These are phyloP conservation scores for Prostheceraeus crozeri DNA, from an alignment of 2,888 invertebrate genomes.

Conservation along the genomic window DNA sequence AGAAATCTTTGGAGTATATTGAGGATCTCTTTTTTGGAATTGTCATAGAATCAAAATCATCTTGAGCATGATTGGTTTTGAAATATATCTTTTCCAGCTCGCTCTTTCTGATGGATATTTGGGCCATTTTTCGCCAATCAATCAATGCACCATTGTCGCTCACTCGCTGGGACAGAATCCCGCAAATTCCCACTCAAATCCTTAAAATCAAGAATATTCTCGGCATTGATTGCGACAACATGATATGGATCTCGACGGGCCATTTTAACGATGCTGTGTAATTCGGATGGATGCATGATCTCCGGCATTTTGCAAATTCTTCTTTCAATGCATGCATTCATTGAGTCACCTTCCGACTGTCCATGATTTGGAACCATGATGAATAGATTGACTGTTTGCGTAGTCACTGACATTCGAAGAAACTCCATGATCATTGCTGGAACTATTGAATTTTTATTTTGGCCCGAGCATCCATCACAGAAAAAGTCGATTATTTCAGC, in stretches of 20 bases:
- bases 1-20: too few relatives aligned
- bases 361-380: constrained; percentile 1
- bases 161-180: constrained; percentile 8
- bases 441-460: too few relatives aligned
- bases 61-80: neutral
- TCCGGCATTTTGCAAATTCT: too few relatives aligned
- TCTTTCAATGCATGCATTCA: constrained; percentile 12
- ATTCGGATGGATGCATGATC: too few relatives aligned
- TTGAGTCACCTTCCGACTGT: constrained; percentile 3
- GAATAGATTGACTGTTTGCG: neutral
- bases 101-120: neutral
- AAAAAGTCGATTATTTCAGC: neutral
- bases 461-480: constrained; percentile 5
- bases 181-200: neutral
- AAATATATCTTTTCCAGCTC: constrained; percentile 10
- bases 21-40: too few relatives aligned
- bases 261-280: too few relatives aligned
- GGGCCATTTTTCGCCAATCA: constrained; percentile 12
- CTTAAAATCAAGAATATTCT: too few relatives aligned
- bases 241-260: too few relatives aligned
- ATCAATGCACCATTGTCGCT: neutral
- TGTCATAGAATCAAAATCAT: constrained; percentile 10
- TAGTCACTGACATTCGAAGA: constrained; percentile 1
- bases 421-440: too few relatives aligned
- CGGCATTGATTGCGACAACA: too few relatives aligned